Base-by-base conservation (phyloP, 2,113 vertebrate genomes). In the Phrynosoma platyrhinos region DNA sequence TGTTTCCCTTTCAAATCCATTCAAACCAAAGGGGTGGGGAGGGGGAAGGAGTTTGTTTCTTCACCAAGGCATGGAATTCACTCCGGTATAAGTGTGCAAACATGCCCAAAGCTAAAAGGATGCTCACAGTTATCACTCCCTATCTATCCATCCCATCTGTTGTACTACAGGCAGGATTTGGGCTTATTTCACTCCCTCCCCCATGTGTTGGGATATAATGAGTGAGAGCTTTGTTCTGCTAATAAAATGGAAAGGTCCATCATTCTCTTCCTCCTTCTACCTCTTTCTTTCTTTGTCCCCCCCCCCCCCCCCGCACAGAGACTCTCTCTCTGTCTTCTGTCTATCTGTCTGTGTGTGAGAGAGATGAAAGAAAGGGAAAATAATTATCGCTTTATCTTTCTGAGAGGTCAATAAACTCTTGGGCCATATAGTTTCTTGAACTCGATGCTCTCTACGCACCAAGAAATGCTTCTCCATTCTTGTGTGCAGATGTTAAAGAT, bases 371-470 rank as follows among this genome's bases (percentile, higher is more conserved):
- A 69, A 78, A n/a, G 27, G 9, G 47, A 52, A 74, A 53, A 64
- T n/a, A 66, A 68, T 55, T 64, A 75, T 82, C 69, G 1, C 75
- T 40, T n/a, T 77, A 40, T 89, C 71, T 91, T 8, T 76, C 58
- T 75, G 77, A 47, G 78, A 16, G 71, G 89, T 91, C 79, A 94
- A 90, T 93, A 92, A 94, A 84, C 87, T 72, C 86, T 87, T 1
- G 69, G 69, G 87, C 83, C 53, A 55, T 14, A 88, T 18, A 88
- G 88, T 80, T 74, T 0, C 0, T 66, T 95, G 94, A 94, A 95
- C 95, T 92, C 93, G 62, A 0, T 93, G 32, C 92, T 90, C 92
- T 87, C 89, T 88, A 85, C 90, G 88, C 85, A 87, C 84, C 58
- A 25, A 88, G 88, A 90, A 40, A 18, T 30, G 71, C 91, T 82